phyloP scores from a whole-genome alignment of 2,113 vertebrate genomes.

The Tringa solitaria region DNA sequence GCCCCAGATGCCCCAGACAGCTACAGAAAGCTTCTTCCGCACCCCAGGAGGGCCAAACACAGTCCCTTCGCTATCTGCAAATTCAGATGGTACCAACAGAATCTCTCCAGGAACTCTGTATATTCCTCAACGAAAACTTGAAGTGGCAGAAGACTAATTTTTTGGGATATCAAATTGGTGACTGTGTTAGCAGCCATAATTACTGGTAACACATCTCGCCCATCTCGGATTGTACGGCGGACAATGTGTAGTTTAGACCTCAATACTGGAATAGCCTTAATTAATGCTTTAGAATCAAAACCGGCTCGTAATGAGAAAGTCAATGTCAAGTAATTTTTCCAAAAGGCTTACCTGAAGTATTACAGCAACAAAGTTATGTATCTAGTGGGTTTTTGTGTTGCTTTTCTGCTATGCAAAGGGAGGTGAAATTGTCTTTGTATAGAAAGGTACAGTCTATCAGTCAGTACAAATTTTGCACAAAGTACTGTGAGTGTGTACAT shows the following conservation, averaged over 20 bases:
- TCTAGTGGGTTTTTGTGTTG: conserved; percentile 6
- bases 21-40: conserved; percentile 84
- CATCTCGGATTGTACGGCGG: background rate
- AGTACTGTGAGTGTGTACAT: conserved; percentile 67
- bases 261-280: conserved; percentile 53
- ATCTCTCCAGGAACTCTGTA: conserved; percentile 68
- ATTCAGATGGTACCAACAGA: conserved; percentile 48
- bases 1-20: conserved; percentile 75
- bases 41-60: conserved; percentile 78
- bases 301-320: conserved; percentile 41
- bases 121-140: conserved; percentile 88
- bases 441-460: conserved; percentile 13
- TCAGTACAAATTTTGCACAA: conserved; percentile 68
- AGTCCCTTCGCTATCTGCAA: conserved; percentile 50
- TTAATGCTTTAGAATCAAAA: background rate
- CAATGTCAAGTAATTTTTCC: conserved; percentile 15
- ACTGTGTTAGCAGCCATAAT: background rate
- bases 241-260: background rate
- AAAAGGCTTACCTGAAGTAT: conserved; percentile 9
- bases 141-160: conserved; percentile 81
- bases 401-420: conserved; percentile 63
- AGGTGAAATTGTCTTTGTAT: conserved; percentile 40
- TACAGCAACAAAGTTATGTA: background rate
- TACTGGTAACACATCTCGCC: background rate
- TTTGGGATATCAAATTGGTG: background rate